A percentile compares a stretch with the other conserved stretches of the same genome.
These are phyloP conservation scores for Lepas anatifera DNA, from an alignment of 2,888 invertebrate species.

Conservation along the genomic window DNA sequence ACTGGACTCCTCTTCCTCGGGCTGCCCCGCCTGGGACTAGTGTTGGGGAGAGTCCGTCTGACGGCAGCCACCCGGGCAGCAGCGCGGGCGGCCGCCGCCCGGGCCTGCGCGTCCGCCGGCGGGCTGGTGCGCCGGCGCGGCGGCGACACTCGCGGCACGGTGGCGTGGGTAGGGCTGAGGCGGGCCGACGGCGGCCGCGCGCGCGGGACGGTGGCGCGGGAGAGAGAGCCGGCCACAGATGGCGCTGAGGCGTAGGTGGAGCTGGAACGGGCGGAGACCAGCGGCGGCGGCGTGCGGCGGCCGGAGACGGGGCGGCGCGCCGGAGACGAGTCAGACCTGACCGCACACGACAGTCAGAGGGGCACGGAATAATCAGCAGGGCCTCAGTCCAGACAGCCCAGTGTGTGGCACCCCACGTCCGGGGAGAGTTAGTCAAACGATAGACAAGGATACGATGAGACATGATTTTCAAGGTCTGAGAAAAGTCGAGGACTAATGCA, in stretches of 20 bases:
- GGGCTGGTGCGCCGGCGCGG: background rate
- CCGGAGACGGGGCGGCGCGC: background rate
- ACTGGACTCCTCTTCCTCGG: too few species aligned
- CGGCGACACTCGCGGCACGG: background rate
- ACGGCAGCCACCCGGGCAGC: background rate
- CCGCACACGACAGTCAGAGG: too few species aligned
- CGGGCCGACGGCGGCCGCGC: background rate
- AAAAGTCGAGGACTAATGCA: too few species aligned
- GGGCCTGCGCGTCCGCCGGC: background rate
- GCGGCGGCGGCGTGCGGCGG: background rate
- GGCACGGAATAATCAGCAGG: too few species aligned
- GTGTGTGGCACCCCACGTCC: too few species aligned
- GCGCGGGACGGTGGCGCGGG: background rate
- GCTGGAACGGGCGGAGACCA: background rate
- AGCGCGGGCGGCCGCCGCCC: constrained; percentile 2
- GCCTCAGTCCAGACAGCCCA: too few species aligned
- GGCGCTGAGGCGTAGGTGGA: background rate
- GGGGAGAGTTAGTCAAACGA: too few species aligned
- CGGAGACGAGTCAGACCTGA: background rate
- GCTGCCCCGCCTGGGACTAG: background rate
- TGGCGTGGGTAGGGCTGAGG: background rate
- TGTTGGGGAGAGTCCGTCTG: background rate
- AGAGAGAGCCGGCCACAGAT: background rate
- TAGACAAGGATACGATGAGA: too few species aligned
- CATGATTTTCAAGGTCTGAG: too few species aligned